Conservation (phyloP, 2,888 invertebrate genomes). For the Acrocyrtus sp. region DNA sequence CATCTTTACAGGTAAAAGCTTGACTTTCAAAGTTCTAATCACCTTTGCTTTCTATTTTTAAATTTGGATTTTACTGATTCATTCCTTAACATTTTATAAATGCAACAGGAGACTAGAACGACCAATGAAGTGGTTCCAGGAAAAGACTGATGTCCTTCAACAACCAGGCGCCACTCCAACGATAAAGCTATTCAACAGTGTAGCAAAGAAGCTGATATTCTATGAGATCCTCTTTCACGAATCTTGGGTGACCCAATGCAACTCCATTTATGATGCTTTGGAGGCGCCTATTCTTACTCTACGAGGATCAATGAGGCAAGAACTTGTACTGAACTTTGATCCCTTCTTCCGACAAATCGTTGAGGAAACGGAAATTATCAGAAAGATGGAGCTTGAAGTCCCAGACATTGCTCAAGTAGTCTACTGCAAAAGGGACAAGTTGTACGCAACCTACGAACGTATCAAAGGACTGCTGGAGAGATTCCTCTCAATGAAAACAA, state of each 20-base stretch:
- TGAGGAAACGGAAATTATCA: conserved; percentile 83
- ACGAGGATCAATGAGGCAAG: conserved; percentile 62
- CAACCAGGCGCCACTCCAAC: conserved; percentile 78
- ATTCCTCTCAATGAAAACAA: conserved; percentile 53
- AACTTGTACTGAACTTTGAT: conserved; percentile 74
- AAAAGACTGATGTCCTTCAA: conserved; percentile 67
- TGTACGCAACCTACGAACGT: conserved; percentile 73
- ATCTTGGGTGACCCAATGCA: conserved; percentile 67
- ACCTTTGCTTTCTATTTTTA: background rate
- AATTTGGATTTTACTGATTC: background rate
- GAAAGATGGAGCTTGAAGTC: conserved; percentile 78
- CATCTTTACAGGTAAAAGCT: conserved; percentile 74
- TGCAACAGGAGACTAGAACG: conserved; percentile 58
- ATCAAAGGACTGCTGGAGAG: conserved; percentile 74
- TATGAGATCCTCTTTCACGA: conserved; percentile 85
- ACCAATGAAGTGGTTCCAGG: conserved; percentile 59
- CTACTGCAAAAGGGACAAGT: conserved; percentile 77
- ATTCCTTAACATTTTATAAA: too few relatives aligned
- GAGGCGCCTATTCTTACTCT: conserved; percentile 61
- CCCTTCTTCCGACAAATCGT: conserved; percentile 70
- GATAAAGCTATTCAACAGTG: conserved; percentile 81
- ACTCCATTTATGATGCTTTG: conserved; percentile 58
- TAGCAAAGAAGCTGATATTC: conserved; percentile 82
- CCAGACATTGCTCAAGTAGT: conserved; percentile 82
- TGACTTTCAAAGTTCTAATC: too few relatives aligned